Conservation (phyloP, 1,140 invertebrate species). For the Drosophila pectinifera region DNA sequence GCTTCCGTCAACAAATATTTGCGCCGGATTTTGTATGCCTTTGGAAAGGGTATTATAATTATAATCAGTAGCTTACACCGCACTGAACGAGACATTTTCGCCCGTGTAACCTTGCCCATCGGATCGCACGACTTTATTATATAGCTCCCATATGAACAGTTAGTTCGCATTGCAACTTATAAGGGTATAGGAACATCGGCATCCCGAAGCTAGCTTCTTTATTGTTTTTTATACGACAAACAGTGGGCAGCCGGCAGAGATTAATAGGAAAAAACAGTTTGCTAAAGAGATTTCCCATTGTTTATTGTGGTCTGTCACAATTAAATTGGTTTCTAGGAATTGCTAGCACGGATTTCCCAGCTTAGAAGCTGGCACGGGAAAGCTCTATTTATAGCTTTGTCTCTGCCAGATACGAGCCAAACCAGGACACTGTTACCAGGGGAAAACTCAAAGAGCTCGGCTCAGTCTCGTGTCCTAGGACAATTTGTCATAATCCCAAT, state of each 20-base stretch:
- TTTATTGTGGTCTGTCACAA: constrained; percentile 51
- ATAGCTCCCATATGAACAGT: background rate
- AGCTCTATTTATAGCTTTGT: constrained; percentile 11
- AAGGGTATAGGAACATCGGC: background rate
- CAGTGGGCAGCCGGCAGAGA: constrained; percentile 45
- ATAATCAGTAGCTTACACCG: background rate
- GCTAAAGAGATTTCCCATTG: constrained; percentile 47
- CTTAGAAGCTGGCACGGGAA: constrained; percentile 8
- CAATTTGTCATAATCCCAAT: constrained; percentile 48
- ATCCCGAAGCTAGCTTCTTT: background rate
- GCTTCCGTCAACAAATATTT: constrained; percentile 76
- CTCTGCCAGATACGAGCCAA: constrained; percentile 5
- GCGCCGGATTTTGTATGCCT: constrained; percentile 29
- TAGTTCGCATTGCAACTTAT: background rate
- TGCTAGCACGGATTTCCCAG: constrained; percentile 19
- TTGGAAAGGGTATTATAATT: background rate
- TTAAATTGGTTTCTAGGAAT: constrained; percentile 48
- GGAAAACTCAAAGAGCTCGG: constrained; percentile 8
- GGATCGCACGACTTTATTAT: background rate
- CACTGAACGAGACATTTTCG: too few relatives aligned
- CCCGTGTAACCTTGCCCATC: too few relatives aligned
- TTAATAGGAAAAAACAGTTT: constrained; percentile 75
- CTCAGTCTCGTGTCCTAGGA: constrained; percentile 36
- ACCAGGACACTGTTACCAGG: constrained; percentile 7
- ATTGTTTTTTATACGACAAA: constrained; percentile 47